A percentile compares a stretch with the other conserved stretches of the same genome.
phyloP scores from a whole-genome alignment of 2,113 vertebrate species.

The Bettongia penicillata region DNA sequence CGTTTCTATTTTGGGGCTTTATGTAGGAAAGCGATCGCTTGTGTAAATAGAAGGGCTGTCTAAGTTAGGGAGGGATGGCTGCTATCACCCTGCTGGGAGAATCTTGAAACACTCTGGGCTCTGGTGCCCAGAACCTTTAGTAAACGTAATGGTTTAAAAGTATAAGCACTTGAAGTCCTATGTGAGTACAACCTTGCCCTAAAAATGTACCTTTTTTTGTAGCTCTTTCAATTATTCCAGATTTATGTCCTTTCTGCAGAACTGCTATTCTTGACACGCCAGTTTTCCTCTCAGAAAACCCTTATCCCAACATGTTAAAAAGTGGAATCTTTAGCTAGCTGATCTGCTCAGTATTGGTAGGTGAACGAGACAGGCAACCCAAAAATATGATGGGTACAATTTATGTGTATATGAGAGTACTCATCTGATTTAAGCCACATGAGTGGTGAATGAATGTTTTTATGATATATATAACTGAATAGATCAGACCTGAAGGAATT shows the following conservation, averaged over 20 bases:
- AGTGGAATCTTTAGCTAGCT: not conserved
- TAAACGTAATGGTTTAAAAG: not conserved
- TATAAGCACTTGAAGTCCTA: no score
- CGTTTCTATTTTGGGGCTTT: slow-evolving; percentile 81
- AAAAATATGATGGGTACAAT: not conserved
- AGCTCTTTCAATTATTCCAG: not conserved
- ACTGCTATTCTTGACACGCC: not conserved
- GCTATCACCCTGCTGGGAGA: slow-evolving; percentile 47
- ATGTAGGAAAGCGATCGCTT: slow-evolving; percentile 75
- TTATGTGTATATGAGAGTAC: not conserved
- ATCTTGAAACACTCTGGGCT: slow-evolving; percentile 4
- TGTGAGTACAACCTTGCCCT: not conserved
- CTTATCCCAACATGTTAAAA: not conserved
- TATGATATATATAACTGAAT: not conserved
- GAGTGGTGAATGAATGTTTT: not conserved
- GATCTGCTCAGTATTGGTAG: not conserved
- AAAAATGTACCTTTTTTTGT: not conserved
- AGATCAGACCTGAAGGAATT: not conserved
- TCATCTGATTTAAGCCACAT: not conserved
- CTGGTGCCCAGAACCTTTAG: slow-evolving; percentile 34
- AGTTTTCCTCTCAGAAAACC: not conserved
- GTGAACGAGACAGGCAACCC: not conserved
- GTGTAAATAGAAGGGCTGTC: slow-evolving; percentile 78
- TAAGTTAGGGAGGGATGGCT: slow-evolving; percentile 65
- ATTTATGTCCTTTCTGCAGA: not conserved